Evolutionary conservation across 1,140 invertebrate species (phyloP).

Genomic region (Aplysia californica): DNA sequence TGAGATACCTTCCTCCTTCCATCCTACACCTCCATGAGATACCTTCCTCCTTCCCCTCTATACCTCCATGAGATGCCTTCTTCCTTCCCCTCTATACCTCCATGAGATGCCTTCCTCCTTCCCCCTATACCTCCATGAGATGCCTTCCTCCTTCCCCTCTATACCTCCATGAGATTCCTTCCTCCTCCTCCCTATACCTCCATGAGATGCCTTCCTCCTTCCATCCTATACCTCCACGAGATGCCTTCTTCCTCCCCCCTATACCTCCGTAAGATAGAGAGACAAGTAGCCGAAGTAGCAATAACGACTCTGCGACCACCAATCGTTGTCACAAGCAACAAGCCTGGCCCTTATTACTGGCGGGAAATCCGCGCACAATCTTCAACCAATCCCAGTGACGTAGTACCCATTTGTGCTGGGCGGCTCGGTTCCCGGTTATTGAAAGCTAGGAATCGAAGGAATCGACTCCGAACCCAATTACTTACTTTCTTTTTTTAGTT

Average conservation of each 20-base stretch:
- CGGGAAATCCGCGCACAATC: not conserved
- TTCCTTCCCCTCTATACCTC: conserved; percentile 6
- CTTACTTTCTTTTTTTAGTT: no score
- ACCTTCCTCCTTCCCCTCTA: not conserved
- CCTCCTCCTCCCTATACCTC: not conserved
- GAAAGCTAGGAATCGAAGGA: no score
- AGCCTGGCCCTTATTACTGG: not conserved
- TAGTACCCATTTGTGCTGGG: no score
- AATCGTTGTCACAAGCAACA: no score
- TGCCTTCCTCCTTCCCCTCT: not conserved
- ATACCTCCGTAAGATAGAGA: not conserved
- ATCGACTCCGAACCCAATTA: no score
- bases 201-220: not conserved
- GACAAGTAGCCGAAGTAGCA: not conserved
- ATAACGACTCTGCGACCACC: not conserved
- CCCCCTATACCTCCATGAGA: not conserved
- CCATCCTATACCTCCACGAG: not conserved
- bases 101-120: not conserved
- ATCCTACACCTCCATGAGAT: not conserved
- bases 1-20: not conserved
- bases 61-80: not conserved
- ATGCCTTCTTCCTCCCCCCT: not conserved
- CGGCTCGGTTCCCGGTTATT: no score
- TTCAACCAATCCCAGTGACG: not conserved
- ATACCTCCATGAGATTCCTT: not conserved